Evolutionary conservation across 2,113 vertebrate genomes (phyloP).

Genomic region (Aegotheles bennettii): DNA sequence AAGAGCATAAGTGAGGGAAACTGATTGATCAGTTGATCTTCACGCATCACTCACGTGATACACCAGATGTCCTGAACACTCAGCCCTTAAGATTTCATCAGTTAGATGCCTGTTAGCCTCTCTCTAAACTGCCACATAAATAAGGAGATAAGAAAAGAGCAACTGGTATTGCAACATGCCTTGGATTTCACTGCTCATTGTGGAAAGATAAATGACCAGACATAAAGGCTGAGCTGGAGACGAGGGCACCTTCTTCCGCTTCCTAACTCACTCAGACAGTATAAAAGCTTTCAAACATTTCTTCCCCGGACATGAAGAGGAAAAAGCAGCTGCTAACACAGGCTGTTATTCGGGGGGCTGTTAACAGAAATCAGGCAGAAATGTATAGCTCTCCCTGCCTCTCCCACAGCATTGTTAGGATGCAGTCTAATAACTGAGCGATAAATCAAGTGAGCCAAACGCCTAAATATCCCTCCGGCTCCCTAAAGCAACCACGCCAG

Average conservation of each 20-base stretch:
- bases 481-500: not conserved
- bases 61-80: not conserved
- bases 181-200: not conserved
- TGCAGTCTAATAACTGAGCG: not conserved
- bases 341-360: not conserved
- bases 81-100: not conserved
- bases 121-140: not conserved
- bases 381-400: not conserved
- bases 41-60: not conserved
- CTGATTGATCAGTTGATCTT: not conserved
- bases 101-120: not conserved
- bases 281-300: slow-evolving; percentile 34
- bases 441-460: slow-evolving; percentile 42
- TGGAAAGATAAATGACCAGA: not conserved
- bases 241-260: not conserved
- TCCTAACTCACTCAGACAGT: not conserved
- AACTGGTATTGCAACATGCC: not conserved
- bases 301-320: not conserved
- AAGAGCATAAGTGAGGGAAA: not conserved
- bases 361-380: slow-evolving; percentile 31
- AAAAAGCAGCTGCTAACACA: slow-evolving; percentile 26
- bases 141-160: slow-evolving; percentile 2
- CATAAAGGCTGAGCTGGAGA: not conserved
- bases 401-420: not conserved
- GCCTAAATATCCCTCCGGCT: not conserved